These are phyloP conservation scores for Tenthredo amoena DNA, from an alignment of 2,888 invertebrate genomes.

Conservation along the genomic window DNA sequence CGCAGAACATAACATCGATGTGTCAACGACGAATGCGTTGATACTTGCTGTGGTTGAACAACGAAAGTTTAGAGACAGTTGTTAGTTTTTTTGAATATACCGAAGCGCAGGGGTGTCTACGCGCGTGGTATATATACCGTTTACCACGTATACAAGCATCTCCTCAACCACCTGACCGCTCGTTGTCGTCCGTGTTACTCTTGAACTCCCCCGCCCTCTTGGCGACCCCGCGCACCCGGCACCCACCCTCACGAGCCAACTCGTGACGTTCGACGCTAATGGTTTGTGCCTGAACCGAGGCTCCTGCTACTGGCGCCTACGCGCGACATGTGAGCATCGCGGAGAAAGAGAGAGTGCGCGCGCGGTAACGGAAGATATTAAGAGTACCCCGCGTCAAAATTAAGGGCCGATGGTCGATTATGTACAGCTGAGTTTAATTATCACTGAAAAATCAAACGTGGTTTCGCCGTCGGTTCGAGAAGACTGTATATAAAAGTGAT, in stretches of 20 bases:
- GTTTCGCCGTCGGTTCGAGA: slow-evolving; percentile 4
- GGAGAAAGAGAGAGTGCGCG: slow-evolving; percentile 24
- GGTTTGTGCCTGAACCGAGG: slow-evolving; percentile 35
- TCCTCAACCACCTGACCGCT: slow-evolving; percentile 41
- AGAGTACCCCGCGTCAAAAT: not conserved
- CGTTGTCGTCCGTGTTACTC: slow-evolving; percentile 7
- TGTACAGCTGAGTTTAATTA: slow-evolving; percentile 8
- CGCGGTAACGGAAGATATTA: slow-evolving; percentile 12
- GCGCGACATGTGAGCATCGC: slow-evolving; percentile 33
- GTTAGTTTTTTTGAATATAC: not conserved
- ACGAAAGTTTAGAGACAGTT: slow-evolving; percentile 2
- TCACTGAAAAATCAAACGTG: not conserved
- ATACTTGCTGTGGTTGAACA: not conserved
- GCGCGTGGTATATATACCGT: slow-evolving; percentile 2
- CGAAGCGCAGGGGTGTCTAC: not conserved
- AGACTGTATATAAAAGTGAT: slow-evolving; percentile 39
- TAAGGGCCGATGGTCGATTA: not conserved
- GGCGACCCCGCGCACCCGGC: slow-evolving; percentile 57
- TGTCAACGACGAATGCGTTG: slow-evolving; percentile 18
- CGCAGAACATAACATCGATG: not conserved
- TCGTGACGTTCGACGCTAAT: slow-evolving; percentile 45
- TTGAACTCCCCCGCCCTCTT: slow-evolving; percentile 54
- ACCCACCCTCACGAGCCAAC: slow-evolving; percentile 40
- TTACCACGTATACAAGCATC: not conserved
- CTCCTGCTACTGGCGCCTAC: slow-evolving; percentile 37